Evolutionary conservation across 2,113 vertebrate genomes (phyloP).

Genomic region (Pteropus alecto): DNA sequence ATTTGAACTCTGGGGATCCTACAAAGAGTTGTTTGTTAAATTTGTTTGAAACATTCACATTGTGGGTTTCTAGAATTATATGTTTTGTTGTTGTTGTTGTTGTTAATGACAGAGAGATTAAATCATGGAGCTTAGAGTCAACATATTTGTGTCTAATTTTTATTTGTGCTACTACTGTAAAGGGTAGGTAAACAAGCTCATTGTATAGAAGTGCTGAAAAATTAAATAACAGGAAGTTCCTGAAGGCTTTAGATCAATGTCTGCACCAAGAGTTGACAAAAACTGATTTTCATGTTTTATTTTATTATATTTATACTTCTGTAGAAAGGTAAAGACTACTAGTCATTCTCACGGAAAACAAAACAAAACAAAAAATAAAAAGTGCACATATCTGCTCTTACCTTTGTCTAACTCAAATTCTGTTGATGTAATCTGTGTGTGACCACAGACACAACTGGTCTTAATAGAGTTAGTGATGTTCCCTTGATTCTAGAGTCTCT

Average conservation of each 20-base stretch:
- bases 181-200: not conserved
- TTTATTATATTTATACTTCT: not conserved
- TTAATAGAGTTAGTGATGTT: fast-evolving
- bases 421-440: not conserved
- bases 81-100: too few relatives aligned
- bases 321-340: not conserved
- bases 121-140: not conserved
- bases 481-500: not conserved
- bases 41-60: not conserved
- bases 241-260: fast-evolving
- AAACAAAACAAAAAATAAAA: not conserved
- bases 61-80: not conserved
- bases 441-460: not conserved
- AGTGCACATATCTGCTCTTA: fast-evolving
- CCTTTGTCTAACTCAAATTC: not conserved
- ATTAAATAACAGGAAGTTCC: not conserved
- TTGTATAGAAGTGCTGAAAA: not conserved
- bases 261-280: not conserved
- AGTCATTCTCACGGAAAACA: not conserved
- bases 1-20: not conserved
- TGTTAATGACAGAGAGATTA: not conserved
- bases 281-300: not conserved
- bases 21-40: not conserved
- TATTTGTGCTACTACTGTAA: not conserved
- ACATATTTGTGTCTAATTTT: not conserved